phyloP scores from a whole-genome alignment of 2,888 invertebrate genomes.

The Drosophila picticornis region DNA sequence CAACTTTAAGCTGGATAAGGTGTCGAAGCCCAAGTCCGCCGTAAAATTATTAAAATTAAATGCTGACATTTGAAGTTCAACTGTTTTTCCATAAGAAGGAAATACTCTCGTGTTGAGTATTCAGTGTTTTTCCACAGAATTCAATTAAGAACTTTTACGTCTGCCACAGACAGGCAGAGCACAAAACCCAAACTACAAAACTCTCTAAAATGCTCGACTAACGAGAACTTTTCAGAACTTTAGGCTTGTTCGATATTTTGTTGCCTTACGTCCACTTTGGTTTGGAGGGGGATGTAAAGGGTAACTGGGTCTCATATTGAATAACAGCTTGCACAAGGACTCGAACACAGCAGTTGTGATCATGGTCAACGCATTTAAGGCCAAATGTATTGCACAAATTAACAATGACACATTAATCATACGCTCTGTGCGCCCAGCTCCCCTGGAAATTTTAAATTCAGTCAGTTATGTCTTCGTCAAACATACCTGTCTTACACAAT shows the following conservation, averaged over 20 bases:
- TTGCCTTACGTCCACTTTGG: constrained; percentile 30
- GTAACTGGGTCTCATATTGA: constrained; percentile 11
- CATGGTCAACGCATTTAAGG: constrained; percentile 38
- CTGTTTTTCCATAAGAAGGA: constrained; percentile 58
- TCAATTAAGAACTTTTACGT: constrained; percentile 73
- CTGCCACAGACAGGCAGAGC: constrained; percentile 35
- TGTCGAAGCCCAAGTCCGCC: constrained; percentile 8
- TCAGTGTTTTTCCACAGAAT: constrained; percentile 64
- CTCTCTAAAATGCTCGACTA: constrained; percentile 18
- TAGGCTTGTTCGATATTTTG: constrained; percentile 52
- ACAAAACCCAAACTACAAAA: constrained; percentile 3
- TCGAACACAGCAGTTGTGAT: not conserved
- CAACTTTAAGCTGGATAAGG: constrained; percentile 22
- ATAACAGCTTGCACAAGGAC: constrained; percentile 30
- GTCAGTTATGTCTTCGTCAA: constrained; percentile 20
- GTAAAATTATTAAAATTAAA: constrained; percentile 57
- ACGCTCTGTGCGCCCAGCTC: constrained; percentile 43
- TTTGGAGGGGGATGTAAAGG: not conserved
- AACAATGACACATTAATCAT: constrained; percentile 72
- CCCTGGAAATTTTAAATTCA: constrained; percentile 52
- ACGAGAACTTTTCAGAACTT: constrained; percentile 31
- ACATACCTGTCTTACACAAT: constrained; percentile 13
- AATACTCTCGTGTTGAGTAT: constrained; percentile 23
- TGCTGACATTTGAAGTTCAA: constrained; percentile 60
- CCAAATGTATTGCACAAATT: constrained; percentile 67